Evolutionary conservation across 2,113 vertebrate species (phyloP).

Genomic region (Antidorcas marsupialis): DNA sequence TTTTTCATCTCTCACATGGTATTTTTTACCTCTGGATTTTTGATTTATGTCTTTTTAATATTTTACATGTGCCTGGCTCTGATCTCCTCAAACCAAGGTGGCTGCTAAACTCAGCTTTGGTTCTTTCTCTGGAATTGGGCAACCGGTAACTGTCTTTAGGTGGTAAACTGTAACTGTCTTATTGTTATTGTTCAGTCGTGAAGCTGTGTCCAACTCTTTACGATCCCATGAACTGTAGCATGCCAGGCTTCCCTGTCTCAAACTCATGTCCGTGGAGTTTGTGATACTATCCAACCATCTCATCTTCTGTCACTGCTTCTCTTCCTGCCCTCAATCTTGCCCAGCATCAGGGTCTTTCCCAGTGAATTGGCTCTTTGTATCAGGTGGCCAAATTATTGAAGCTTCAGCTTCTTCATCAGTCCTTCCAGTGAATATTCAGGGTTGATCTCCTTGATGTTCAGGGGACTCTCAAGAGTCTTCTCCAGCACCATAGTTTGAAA

Average conservation of each 20-base stretch:
- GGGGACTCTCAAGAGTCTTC: neutral
- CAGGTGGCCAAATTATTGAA: neutral
- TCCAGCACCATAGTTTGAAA: neutral
- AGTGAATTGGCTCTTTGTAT: neutral
- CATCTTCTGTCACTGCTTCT: neutral
- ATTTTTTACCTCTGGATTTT: neutral
- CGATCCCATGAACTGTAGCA: neutral
- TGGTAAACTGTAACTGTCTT: neutral
- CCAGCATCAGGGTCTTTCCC: neutral
- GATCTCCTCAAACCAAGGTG: neutral
- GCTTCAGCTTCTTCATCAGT: neutral
- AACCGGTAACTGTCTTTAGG: neutral
- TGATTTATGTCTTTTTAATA: neutral
- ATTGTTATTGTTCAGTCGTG: neutral
- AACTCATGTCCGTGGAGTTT: neutral
- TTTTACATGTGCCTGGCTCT: neutral
- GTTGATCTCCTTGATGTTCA: neutral
- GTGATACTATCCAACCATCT: neutral
- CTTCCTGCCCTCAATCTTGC: neutral
- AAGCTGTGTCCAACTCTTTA: neutral
- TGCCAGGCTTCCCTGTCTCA: neutral
- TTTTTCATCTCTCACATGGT: neutral
- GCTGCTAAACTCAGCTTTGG: neutral
- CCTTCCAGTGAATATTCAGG: neutral
- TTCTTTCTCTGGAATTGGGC: neutral